phyloP scores from a whole-genome alignment of 2,888 invertebrate species.

The Himalopsyche tibetana region DNA sequence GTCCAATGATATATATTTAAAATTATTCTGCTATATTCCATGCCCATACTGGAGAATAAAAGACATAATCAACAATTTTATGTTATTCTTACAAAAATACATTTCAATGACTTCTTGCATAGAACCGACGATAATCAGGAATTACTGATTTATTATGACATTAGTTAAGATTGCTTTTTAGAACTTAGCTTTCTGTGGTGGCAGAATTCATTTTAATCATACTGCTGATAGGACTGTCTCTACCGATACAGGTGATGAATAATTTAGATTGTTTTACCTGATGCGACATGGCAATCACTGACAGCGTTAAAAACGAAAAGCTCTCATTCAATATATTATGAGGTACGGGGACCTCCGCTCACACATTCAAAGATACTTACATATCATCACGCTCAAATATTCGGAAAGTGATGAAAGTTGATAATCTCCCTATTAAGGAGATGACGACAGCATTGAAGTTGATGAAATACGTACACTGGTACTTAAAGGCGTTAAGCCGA shows the following conservation, averaged over 20 bases:
- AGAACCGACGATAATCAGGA: too few species aligned
- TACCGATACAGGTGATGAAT: background rate
- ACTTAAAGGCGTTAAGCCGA: conserved; percentile 54
- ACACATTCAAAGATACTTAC: conserved; percentile 62
- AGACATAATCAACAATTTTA: too few species aligned
- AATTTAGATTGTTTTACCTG: background rate
- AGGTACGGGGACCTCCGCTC: conserved; percentile 25
- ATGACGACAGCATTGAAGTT: conserved; percentile 50
- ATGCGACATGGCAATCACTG: conserved; percentile 15
- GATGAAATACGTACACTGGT: conserved; percentile 55
- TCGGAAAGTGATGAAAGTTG: conserved; percentile 58
- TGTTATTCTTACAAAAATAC: too few species aligned
- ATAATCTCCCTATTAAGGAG: conserved; percentile 58
- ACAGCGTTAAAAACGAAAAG: conserved; percentile 23
- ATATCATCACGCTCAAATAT: conserved; percentile 59
- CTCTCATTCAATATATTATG: conserved; percentile 25
- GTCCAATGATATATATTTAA: too few species aligned
- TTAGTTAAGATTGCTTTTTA: too few species aligned
- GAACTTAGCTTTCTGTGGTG: background rate
- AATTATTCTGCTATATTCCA: too few species aligned
- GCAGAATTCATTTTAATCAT: background rate
- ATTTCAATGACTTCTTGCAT: too few species aligned
- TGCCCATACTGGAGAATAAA: too few species aligned
- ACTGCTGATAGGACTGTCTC: background rate
- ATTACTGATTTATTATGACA: too few species aligned